These are phyloP conservation scores for Macrotrachela quadricornifera DNA, from an alignment of 1,140 invertebrate genomes.

Conservation along the genomic window DNA sequence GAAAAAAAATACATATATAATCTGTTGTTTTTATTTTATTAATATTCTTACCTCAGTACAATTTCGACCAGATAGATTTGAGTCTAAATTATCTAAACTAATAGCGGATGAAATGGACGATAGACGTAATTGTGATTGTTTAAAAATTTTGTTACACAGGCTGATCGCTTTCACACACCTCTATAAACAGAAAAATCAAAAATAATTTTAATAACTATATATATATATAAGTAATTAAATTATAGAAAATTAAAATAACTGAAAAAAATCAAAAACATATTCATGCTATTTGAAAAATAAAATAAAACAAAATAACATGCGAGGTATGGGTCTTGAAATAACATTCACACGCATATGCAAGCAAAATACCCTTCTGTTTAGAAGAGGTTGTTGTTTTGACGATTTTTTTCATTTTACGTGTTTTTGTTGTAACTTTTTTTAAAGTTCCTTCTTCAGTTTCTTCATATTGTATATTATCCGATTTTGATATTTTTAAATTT, in stretches of 20 bases:
- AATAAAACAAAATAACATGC: no score
- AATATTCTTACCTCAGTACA: constrained; percentile 6
- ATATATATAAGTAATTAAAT: no score
- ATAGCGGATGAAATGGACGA: no score
- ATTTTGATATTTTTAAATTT: constrained; percentile 6
- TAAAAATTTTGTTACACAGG: constrained; percentile 30
- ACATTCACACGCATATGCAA: no score
- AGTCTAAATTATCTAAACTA: no score
- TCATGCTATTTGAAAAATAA: background rate
- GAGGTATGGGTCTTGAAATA: no score
- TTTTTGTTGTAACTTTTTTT: constrained; percentile 8
- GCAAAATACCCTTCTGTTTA: no score
- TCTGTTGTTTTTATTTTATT: background rate
- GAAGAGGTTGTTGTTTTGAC: constrained; percentile 2
- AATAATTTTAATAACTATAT: no score
- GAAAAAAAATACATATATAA: no score
- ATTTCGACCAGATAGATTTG: no score
- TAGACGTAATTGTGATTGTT: background rate
- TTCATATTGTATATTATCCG: constrained; percentile 5
- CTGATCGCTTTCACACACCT: constrained; percentile 30
- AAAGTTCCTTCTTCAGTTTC: constrained; percentile 6
- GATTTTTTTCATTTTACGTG: constrained; percentile 3
- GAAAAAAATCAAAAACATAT: background rate
- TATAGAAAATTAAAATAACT: no score
- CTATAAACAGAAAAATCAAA: constrained; percentile 15